Conservation (phyloP, 2,888 invertebrate genomes). For the Acronicta aceris region DNA sequence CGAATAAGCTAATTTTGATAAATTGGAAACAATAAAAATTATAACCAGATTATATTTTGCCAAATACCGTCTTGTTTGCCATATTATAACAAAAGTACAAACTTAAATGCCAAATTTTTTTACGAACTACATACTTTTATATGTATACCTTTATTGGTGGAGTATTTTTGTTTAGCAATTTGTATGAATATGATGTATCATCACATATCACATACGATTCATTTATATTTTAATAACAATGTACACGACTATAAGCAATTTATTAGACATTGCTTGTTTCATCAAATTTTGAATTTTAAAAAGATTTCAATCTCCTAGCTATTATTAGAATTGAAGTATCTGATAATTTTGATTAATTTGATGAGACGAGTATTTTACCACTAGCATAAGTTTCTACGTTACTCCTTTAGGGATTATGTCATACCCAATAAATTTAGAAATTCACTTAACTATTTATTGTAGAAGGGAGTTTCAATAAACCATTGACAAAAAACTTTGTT, state of each 20-base stretch:
- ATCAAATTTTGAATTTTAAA: conserved; percentile 33
- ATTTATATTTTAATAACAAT: conserved; percentile 53
- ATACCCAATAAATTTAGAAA: conserved; percentile 89
- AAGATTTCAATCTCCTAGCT: conserved; percentile 2
- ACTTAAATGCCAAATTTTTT: conserved; percentile 74
- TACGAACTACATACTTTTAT: conserved; percentile 42
- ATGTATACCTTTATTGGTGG: conserved; percentile 43
- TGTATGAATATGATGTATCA: conserved; percentile 54
- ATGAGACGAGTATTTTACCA: conserved; percentile 46
- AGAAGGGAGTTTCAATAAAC: conserved; percentile 75
- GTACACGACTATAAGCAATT: conserved; percentile 51
- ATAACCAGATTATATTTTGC: conserved; percentile 47
- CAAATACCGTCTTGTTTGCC: conserved; percentile 51
- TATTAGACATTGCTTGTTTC: conserved; percentile 40
- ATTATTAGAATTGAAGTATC: neutral
- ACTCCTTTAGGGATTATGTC: conserved; percentile 75
- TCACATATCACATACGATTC: conserved; percentile 68
- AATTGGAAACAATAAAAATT: neutral
- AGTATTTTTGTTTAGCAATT: conserved; percentile 48
- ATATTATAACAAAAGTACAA: conserved; percentile 71
- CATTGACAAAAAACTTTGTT: conserved; percentile 69
- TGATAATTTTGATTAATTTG: conserved; percentile 49
- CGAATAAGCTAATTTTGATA: too few relatives aligned
- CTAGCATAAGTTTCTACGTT: conserved; percentile 69
- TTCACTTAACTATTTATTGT: conserved; percentile 78